These are phyloP conservation scores for Drepanosiphum platanoidis DNA, from an alignment of 2,888 invertebrate genomes.

Conservation along the genomic window DNA sequence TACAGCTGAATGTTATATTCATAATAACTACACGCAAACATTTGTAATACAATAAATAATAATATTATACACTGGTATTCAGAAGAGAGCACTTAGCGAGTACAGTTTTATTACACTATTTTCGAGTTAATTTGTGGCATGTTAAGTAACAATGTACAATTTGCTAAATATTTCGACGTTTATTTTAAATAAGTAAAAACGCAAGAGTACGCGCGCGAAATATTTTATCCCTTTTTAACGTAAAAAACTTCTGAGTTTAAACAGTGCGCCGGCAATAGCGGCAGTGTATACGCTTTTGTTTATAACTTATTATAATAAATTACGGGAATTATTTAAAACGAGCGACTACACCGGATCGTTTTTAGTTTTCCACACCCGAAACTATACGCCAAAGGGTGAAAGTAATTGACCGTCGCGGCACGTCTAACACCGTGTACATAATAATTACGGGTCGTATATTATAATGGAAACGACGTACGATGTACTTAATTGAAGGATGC, in stretches of 20 bases:
- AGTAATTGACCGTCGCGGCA: neutral
- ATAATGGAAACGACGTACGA: neutral
- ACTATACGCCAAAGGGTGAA: neutral
- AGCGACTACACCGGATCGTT: neutral
- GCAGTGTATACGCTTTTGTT: neutral
- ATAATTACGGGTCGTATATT: neutral
- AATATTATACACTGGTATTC: no score
- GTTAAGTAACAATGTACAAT: neutral
- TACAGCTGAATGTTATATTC: neutral
- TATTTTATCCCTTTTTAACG: neutral
- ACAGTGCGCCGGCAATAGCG: neutral
- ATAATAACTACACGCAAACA: neutral
- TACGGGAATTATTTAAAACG: neutral
- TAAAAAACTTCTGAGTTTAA: neutral
- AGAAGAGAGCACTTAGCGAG: neutral
- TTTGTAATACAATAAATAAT: no score
- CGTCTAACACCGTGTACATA: neutral
- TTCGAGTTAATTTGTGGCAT: neutral
- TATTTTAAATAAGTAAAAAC: neutral
- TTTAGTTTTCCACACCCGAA: neutral
- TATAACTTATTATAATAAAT: no score
- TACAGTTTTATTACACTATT: neutral
- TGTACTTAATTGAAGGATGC: neutral
- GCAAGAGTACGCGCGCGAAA: neutral
- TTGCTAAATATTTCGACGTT: neutral